phyloP scores from a whole-genome alignment of 2,797 vertebrate genomes.

The Carduelis carduelis region DNA sequence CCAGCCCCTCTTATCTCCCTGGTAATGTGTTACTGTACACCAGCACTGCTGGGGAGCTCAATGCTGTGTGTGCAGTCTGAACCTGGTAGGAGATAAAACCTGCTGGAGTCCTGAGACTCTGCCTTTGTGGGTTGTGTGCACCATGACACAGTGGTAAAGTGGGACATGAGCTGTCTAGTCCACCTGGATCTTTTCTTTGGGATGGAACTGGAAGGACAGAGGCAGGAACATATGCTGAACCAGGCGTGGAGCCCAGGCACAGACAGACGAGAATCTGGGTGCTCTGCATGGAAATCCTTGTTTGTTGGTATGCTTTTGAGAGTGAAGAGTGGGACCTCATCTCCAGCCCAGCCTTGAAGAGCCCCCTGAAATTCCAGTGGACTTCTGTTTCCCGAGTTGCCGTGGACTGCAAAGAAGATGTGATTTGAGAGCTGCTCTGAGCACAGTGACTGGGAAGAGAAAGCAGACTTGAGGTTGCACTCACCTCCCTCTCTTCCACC shows the following conservation, averaged over 20 bases:
- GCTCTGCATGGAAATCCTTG: background rate
- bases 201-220: background rate
- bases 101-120: background rate
- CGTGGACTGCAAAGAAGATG: rapidly evolving
- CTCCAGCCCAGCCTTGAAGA: background rate
- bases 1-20: background rate
- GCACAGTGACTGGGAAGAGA: background rate
- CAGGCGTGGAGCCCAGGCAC: background rate
- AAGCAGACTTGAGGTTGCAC: background rate
- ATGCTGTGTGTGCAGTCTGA: rapidly evolving
- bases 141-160: background rate
- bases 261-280: background rate
- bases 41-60: background rate
- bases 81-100: background rate
- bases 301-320: background rate
- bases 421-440: background rate
- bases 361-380: background rate
- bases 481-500: rapidly evolving
- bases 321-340: background rate
- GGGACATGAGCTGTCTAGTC: background rate
- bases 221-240: background rate
- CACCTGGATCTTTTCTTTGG: background rate
- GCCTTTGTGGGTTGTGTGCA: no score
- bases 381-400: background rate
- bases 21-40: no score